Evolutionary conservation across 1,140 invertebrate species (phyloP).

Genomic region (Polyergus mexicanus): DNA sequence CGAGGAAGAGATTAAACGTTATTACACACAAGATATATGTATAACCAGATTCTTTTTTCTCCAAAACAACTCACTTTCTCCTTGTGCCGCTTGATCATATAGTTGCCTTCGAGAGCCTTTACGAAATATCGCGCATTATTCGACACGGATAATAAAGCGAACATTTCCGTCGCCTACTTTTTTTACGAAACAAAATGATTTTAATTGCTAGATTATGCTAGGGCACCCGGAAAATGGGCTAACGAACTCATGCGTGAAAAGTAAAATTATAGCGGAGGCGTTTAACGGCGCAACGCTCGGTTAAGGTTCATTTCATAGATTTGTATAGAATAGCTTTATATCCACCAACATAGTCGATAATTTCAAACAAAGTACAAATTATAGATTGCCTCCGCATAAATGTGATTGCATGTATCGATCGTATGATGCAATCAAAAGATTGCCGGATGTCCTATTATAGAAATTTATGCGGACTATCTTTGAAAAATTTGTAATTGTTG

Average conservation of each 20-base stretch:
- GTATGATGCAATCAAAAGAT: conserved; percentile 26
- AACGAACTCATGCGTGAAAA: conserved; percentile 44
- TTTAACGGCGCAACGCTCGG: conserved; percentile 9
- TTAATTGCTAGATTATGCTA: conserved; percentile 53
- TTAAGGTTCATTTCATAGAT: conserved; percentile 38
- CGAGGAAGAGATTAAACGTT: conserved; percentile 35
- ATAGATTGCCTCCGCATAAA: background rate
- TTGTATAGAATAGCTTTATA: conserved; percentile 24
- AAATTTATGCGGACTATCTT: background rate
- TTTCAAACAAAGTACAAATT: conserved; percentile 36
- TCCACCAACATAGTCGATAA: background rate
- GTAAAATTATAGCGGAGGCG: conserved; percentile 18
- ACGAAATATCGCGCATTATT: conserved; percentile 57
- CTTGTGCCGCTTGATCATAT: conserved; percentile 12
- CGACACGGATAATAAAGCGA: conserved; percentile 55
- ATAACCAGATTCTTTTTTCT: conserved; percentile 31
- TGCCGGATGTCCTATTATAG: conserved; percentile 15
- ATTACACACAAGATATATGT: conserved; percentile 37
- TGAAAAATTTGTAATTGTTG: background rate
- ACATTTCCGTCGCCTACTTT: conserved; percentile 57
- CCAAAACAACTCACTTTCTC: conserved; percentile 55
- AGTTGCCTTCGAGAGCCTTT: conserved; percentile 27
- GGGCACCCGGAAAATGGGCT: conserved; percentile 48
- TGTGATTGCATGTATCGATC: conserved; percentile 4
- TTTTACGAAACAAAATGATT: conserved; percentile 56